phyloP scores from a whole-genome alignment of 1,140 invertebrate species.

The Drosophila mauritiana region DNA sequence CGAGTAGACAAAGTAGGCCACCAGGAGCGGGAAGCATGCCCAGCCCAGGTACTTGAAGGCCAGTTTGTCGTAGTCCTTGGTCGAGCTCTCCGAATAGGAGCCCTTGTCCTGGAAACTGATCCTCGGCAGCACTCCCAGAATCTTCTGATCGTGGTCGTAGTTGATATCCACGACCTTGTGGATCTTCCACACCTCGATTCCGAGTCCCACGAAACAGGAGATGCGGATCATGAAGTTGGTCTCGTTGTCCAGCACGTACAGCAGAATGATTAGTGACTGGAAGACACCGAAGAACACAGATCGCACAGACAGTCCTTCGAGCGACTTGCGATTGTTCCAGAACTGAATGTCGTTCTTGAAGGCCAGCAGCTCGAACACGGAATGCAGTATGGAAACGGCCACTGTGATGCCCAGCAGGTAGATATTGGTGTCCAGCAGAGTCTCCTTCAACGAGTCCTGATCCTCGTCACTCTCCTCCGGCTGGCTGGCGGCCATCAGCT shows the following conservation, averaged over 20 bases:
- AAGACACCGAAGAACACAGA: constrained; percentile 99
- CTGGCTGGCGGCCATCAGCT: constrained; percentile 72
- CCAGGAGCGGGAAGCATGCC: constrained; percentile 96
- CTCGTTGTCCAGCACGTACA: constrained; percentile 99
- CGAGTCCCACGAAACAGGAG: constrained; percentile 95
- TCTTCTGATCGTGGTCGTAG: constrained; percentile 90
- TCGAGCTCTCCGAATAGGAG: constrained; percentile 97
- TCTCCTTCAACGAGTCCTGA: constrained; percentile 98
- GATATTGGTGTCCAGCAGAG: constrained; percentile 98
- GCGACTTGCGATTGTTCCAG: constrained; percentile 98
- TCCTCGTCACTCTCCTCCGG: constrained; percentile 89
- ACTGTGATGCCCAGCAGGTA: constrained; percentile 97
- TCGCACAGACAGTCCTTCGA: constrained; percentile 98
- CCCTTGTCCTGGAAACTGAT: constrained; percentile 96
- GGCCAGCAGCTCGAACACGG: constrained; percentile 98
- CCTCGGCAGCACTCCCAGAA: constrained; percentile 92
- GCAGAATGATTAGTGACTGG: constrained; percentile 96
- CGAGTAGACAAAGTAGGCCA: constrained; percentile 97
- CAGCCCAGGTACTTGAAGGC: constrained; percentile 99
- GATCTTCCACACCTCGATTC: constrained; percentile 99
- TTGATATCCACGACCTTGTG: constrained; percentile 97
- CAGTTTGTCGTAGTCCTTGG: constrained; percentile 96
- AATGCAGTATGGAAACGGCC: constrained; percentile 97
- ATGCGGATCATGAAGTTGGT: constrained; percentile 98
- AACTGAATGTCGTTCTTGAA: constrained; percentile 99